phyloP scores from a whole-genome alignment of 2,113 vertebrate species.

The Nesospiza acunhae region DNA sequence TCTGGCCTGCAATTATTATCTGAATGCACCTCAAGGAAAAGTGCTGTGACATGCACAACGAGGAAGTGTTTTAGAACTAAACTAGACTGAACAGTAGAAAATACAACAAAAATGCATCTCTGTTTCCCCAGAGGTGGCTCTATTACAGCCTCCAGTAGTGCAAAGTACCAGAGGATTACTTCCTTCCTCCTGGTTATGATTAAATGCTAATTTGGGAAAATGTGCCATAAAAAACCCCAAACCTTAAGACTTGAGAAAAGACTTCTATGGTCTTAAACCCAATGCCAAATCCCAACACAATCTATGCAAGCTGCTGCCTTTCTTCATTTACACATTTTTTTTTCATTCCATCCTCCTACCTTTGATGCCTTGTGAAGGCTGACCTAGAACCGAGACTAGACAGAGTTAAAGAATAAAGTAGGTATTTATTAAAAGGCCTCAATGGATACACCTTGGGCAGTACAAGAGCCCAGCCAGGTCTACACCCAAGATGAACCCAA shows the following conservation, averaged over 20 bases:
- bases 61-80: not conserved
- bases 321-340: not conserved
- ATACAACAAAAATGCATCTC: not conserved
- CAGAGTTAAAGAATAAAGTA: not conserved
- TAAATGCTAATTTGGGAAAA: slow-evolving; percentile 36
- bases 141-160: slow-evolving; percentile 12
- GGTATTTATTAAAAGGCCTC: not conserved
- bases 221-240: not conserved
- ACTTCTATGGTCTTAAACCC: not conserved
- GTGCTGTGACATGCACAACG: not conserved
- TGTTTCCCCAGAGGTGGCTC: not conserved
- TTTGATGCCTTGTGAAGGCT: not conserved
- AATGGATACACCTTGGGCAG: not conserved
- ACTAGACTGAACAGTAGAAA: slow-evolving; percentile 34
- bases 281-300: not conserved
- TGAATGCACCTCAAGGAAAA: slow-evolving; percentile 1
- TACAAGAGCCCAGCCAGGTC: not conserved
- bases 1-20: not conserved
- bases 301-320: not conserved
- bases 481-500: not conserved
- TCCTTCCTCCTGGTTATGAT: slow-evolving; percentile 25
- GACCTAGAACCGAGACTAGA: not conserved
- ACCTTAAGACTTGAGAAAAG: not conserved
- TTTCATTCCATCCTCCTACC: not conserved
- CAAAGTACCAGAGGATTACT: not conserved